Evolutionary conservation across 2,888 invertebrate species (phyloP), one percentile per base, ranked within the genome.

Genomic region (Leptinotarsa haldemani): DNA sequence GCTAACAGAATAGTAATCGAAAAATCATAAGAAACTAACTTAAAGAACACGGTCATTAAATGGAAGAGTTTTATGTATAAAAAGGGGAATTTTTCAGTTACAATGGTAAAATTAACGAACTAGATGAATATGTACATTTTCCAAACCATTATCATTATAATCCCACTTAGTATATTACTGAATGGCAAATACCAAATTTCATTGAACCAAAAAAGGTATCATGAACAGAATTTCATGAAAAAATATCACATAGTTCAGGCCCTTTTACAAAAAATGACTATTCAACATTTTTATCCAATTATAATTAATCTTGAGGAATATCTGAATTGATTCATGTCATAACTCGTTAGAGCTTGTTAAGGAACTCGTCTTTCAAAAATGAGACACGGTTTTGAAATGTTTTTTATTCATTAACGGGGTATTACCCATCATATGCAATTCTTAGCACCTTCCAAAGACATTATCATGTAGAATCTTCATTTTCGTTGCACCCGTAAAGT

Each of bases 41-140:
- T 61, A 61, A n/a, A 61, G 61, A 61, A 61, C 30, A 20, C 56
- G 70, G 66, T 69, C 65, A 70, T 74, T 73, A 76, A 69, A 73
- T 72, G 71, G 76, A 74, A 76, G 74, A 70, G 70, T 74, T 70
- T 70, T 72, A 71, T 71, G 74, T 71, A 76, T 67, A 65, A 74
- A 71, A 75, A 69, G 69, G 22, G 56, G 18, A 18, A 66, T 69
- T 73, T 69, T 56, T 58, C 46, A 68, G 53, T 68, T 46, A 76
- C 70, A 74, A 72, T 70, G 76, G 74, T 76, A 76, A 76, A 74
- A 76, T 70, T 64, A 76, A 70, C 73, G 71, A 67, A 72, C 74
- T 76, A 74, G 73, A 74, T 70, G 71, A 76, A 70, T 76, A 76
- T 76, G 71, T 76, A 76, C 76, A 76, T 66, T 74, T 73, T 70